Conservation (phyloP, 2,113 vertebrate genomes). For the Nansenia antarctica region DNA sequence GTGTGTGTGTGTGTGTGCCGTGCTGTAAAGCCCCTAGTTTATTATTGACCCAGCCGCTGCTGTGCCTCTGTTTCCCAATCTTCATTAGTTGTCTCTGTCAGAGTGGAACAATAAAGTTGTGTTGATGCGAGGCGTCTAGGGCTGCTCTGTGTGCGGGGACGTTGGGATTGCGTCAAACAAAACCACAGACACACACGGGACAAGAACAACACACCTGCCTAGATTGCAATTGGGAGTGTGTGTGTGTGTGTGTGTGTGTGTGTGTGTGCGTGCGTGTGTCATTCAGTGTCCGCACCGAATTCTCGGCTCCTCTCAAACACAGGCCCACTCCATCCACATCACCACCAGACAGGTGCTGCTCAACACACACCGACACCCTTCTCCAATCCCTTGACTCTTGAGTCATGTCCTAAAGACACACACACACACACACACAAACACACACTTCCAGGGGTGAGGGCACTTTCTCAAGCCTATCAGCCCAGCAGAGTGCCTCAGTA, state of each 20-base stretch:
- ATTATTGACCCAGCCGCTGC: slow-evolving; percentile 12
- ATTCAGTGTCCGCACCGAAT: too few relatives aligned
- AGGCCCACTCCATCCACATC: too few relatives aligned
- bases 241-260: too few relatives aligned
- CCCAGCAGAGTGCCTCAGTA: slow-evolving; percentile 24
- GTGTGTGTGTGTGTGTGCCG: neutral
- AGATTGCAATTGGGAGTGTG: neutral
- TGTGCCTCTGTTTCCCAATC: slow-evolving; percentile 15
- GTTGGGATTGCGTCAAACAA: neutral
- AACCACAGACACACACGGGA: neutral
- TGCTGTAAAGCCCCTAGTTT: slow-evolving; percentile 4
- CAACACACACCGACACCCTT: too few relatives aligned
- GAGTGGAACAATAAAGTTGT: slow-evolving; percentile 40
- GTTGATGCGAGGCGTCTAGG: slow-evolving; percentile 11
- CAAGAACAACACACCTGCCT: neutral
- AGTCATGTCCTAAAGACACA: too few relatives aligned
- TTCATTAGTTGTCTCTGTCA: slow-evolving; percentile 49
- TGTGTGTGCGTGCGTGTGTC: too few relatives aligned
- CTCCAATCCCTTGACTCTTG: too few relatives aligned
- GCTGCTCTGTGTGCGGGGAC: neutral
- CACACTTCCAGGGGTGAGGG: neutral
- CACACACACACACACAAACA: neutral
- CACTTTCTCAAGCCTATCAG: slow-evolving; percentile 19
- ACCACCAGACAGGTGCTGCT: too few relatives aligned
- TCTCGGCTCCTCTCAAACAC: too few relatives aligned